These are phyloP conservation scores for Aleiodes sp. DNA, from an alignment of 1,140 invertebrate species.

Conservation along the genomic window DNA sequence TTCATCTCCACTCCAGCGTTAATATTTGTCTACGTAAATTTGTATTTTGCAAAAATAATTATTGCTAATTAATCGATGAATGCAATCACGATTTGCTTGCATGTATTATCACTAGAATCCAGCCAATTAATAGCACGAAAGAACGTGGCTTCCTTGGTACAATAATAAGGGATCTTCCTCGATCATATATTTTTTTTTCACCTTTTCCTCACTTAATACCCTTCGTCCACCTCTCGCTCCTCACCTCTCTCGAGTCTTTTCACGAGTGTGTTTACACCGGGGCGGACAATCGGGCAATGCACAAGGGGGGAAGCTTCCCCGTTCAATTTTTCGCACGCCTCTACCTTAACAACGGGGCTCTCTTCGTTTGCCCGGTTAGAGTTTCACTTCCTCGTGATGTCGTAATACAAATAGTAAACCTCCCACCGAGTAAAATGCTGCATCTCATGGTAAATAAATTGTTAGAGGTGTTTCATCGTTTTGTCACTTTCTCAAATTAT, in stretches of 20 bases:
- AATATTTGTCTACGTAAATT: no score
- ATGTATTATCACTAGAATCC: constrained; percentile 12
- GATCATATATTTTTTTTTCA: neutral
- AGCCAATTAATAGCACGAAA: constrained; percentile 16
- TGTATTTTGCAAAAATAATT: neutral
- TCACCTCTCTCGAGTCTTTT: no score
- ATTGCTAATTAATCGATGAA: constrained; percentile 1
- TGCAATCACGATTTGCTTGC: neutral
- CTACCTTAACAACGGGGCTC: neutral
- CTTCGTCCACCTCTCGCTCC: no score
- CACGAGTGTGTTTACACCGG: neutral
- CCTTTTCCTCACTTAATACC: neutral
- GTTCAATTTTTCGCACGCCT: constrained; percentile 28
- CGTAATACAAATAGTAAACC: constrained; percentile 28
- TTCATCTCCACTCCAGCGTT: no score
- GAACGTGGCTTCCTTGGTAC: constrained; percentile 1
- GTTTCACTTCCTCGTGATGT: constrained; percentile 32
- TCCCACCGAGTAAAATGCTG: constrained; percentile 17
- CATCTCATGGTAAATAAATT: constrained; percentile 6
- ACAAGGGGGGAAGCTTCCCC: neutral
- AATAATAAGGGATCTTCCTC: constrained; percentile 6
- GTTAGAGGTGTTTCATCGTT: neutral
- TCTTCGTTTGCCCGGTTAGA: constrained; percentile 11
- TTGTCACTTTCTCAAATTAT: neutral
- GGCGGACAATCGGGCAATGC: neutral